Conservation (phyloP, 2,797 vertebrate genomes). For the Holocentrus rufus region DNA sequence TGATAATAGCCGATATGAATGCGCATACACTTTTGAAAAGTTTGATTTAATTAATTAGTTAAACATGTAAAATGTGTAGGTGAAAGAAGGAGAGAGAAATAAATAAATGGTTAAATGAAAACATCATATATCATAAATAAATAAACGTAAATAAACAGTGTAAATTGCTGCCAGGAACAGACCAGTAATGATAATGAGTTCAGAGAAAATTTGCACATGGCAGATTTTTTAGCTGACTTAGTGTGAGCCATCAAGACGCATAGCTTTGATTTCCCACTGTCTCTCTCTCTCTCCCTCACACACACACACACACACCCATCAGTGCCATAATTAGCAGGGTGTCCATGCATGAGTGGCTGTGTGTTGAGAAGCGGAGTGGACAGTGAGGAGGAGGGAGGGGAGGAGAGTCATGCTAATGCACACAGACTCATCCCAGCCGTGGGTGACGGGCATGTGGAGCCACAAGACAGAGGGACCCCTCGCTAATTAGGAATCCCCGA, state of each 20-base stretch:
- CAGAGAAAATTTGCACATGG: slow-evolving; percentile 68
- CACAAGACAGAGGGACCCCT: slow-evolving; percentile 52
- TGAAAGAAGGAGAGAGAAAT: not conserved
- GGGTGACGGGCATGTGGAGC: slow-evolving; percentile 63
- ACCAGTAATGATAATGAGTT: slow-evolving; percentile 51
- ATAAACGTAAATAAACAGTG: too few species aligned
- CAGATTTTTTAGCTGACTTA: slow-evolving; percentile 38
- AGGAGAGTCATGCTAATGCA: slow-evolving; percentile 57
- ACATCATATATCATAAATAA: not conserved
- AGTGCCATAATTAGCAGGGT: slow-evolving; percentile 69
- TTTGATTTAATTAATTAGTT: too few species aligned
- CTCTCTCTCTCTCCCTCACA: slow-evolving; percentile 4
- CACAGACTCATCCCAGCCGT: slow-evolving; percentile 52
- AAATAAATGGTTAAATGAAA: not conserved
- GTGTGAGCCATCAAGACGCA: slow-evolving; percentile 57
- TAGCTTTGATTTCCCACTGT: slow-evolving; percentile 49
- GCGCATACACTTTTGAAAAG: too few species aligned
- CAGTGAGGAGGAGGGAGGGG: slow-evolving; percentile 55
- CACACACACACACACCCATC: slow-evolving; percentile 31
- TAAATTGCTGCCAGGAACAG: slow-evolving; percentile 33
- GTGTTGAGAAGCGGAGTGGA: slow-evolving; percentile 72
- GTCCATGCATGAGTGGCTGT: slow-evolving; percentile 69
- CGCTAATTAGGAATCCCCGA: slow-evolving; percentile 72
- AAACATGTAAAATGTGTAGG: too few species aligned
- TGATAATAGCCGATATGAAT: too few species aligned